Evolutionary conservation across 2,113 vertebrate genomes (phyloP).

Genomic region (Pimephales promelas): DNA sequence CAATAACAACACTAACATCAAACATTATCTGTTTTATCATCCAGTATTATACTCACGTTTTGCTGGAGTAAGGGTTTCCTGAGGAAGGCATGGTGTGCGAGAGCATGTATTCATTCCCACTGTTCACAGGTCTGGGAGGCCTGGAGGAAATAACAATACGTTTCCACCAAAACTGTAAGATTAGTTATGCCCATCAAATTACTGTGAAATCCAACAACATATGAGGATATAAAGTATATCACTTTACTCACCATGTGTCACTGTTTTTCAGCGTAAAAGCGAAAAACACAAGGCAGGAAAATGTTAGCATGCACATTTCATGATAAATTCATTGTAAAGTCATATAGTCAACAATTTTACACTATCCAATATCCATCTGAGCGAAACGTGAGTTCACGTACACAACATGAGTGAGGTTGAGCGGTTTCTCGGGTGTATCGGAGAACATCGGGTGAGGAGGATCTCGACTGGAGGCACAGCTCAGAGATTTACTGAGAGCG

Average conservation of each 20-base stretch:
- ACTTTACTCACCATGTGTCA: constrained; percentile 56
- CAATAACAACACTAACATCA: no score
- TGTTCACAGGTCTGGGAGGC: constrained; percentile 94
- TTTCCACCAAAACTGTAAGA: not conserved
- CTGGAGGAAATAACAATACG: constrained; percentile 69
- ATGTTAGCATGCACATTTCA: constrained; percentile 5
- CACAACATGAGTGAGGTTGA: constrained; percentile 96
- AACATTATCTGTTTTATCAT: not conserved
- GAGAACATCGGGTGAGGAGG: constrained; percentile 94
- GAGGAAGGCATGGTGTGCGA: constrained; percentile 95
- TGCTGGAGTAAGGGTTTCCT: constrained; percentile 96
- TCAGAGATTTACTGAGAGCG: constrained; percentile 97
- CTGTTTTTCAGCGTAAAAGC: constrained; percentile 41
- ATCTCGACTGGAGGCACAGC: constrained; percentile 94
- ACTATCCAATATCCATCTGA: not conserved
- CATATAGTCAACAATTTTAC: not conserved
- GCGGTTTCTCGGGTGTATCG: constrained; percentile 93
- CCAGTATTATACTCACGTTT: constrained; percentile 84
- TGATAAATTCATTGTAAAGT: not conserved
- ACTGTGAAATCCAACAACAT: not conserved
- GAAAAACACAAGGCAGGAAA: not conserved
- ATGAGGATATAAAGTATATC: not conserved
- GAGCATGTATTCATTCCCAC: constrained; percentile 90
- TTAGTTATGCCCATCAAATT: not conserved
- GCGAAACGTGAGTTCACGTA: constrained; percentile 74